These are phyloP conservation scores for Drosophila parthenogenetica DNA, from an alignment of 2,888 invertebrate genomes.

Conservation along the genomic window DNA sequence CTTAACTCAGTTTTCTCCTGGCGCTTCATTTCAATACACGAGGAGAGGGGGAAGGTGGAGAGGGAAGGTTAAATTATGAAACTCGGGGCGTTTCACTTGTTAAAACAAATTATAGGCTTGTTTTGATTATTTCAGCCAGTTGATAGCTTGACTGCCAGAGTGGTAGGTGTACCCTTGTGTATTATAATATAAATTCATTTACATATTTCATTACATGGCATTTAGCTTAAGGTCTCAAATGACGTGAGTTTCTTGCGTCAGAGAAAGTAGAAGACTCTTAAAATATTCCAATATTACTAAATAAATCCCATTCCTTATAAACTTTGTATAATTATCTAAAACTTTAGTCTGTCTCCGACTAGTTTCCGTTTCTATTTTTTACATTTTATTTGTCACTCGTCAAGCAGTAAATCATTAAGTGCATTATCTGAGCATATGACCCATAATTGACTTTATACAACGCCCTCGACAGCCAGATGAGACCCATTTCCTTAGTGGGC, in stretches of 20 bases:
- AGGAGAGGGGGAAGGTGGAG: constrained; percentile 1
- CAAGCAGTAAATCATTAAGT: constrained; percentile 46
- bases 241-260: constrained; percentile 3
- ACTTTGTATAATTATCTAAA: neutral
- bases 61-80: constrained; percentile 56
- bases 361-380: neutral
- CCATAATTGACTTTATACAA: constrained; percentile 57
- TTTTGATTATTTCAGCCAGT: constrained; percentile 69
- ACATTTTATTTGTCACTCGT: constrained; percentile 54
- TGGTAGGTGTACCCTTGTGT: constrained; percentile 50
- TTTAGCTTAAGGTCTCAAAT: constrained; percentile 36
- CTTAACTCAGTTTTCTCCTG: constrained; percentile 29
- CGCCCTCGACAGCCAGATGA: constrained; percentile 50
- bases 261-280: constrained; percentile 9
- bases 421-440: constrained; percentile 54
- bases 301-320: neutral
- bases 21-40: constrained; percentile 60
- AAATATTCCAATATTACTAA: neutral
- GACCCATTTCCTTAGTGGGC: constrained; percentile 52
- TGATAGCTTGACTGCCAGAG: constrained; percentile 19
- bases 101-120: constrained; percentile 79
- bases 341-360: neutral
- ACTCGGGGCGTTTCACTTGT: constrained; percentile 77
- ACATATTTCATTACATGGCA: constrained; percentile 67
- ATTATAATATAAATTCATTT: constrained; percentile 71